Evolutionary conservation across 2,797 vertebrate genomes (phyloP), one percentile per base, ranked within the genome.

Genomic region (Acipenser transmontanus): DNA sequence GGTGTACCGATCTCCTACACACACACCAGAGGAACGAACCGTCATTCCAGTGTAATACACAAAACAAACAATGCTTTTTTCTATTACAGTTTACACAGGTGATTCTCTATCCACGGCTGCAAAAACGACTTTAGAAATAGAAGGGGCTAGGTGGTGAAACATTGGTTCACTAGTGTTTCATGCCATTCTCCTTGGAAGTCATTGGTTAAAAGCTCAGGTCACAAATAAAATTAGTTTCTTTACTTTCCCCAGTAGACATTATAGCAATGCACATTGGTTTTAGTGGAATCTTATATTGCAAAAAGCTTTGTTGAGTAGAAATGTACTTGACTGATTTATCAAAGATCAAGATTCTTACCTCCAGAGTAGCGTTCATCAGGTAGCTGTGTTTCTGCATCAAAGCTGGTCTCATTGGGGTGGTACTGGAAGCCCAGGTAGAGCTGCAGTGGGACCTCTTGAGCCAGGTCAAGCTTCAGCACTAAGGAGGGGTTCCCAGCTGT

Each of bases 381-480:
- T 11, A 98, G 78, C 66, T 76, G 80, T 48, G 79, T 85, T 80
- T 80, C 88, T 50, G 90, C 82, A 4, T 92, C 82, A 1, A 92
- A 84, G 66, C 78, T 82, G 7, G 91, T 89, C 75, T 91, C 75
- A 47, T 89, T 93, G 68, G 96, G 95, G 67, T 76, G 88, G 73
- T 89, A 88, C 70, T 89, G 87, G 0, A 84, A 92, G 51, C 92
- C 93, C 76, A 97, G 77, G 59, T 92, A 89, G 48, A 96, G 77
- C 65, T 82, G 82, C 69, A 97, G 84, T 47, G 89, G 79, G 69
- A 93, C 71, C 8, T 90, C 74, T 1, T 84, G 84, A 71, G 92
- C 90, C 6, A 88, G 87, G 69, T 97, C 88, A 76, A 96, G 78
- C 75, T 94, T 86, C 69, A 97, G 84, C 71, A 96, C 93, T 66